Percentiles rank a stretch among this genome's conserved stretches.
Evolutionary conservation across 37 sponge, comb jelly and placozoan species (phyloP).

Genomic region (Agelas oroides): DNA sequence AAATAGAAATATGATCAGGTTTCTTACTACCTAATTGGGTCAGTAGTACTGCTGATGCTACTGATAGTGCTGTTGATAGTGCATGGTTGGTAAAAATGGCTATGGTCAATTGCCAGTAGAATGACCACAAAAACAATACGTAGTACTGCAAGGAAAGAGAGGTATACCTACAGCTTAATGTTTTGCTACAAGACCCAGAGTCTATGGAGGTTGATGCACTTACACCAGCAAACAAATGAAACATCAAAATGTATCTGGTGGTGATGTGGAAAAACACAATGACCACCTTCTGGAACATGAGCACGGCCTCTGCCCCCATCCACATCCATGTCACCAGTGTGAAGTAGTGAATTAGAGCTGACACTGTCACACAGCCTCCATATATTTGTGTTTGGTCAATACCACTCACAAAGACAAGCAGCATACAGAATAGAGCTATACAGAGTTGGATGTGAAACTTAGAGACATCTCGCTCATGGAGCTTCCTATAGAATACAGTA

Average conservation of each 20-base stretch:
- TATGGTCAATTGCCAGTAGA: neutral
- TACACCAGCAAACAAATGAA: conserved; percentile 49
- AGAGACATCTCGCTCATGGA: conserved; percentile 2
- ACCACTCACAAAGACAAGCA: conserved; percentile 53
- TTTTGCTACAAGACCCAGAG: too few species aligned
- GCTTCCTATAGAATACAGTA: conserved; percentile 19
- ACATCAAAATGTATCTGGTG: neutral
- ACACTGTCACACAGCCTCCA: conserved; percentile 44
- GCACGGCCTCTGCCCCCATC: conserved; percentile 54
- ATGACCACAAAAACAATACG: neutral
- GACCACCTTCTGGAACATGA: conserved; percentile 64
- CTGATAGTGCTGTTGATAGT: too few species aligned
- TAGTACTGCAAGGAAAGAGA: neutral
- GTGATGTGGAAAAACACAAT: conserved; percentile 35
- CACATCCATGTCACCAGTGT: conserved; percentile 30
- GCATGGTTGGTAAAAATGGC: neutral
- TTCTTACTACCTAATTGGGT: too few species aligned
- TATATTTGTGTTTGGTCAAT: conserved; percentile 13
- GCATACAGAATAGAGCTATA: conserved; percentile 35
- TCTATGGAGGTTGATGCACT: too few species aligned
- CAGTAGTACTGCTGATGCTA: too few species aligned
- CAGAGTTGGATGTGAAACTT: conserved; percentile 46
- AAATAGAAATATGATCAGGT: too few species aligned
- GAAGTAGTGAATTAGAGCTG: conserved; percentile 65
- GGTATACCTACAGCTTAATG: too few species aligned